Evolutionary conservation across 2,888 invertebrate species (phyloP).

Genomic region (Polymixis flavicincta): DNA sequence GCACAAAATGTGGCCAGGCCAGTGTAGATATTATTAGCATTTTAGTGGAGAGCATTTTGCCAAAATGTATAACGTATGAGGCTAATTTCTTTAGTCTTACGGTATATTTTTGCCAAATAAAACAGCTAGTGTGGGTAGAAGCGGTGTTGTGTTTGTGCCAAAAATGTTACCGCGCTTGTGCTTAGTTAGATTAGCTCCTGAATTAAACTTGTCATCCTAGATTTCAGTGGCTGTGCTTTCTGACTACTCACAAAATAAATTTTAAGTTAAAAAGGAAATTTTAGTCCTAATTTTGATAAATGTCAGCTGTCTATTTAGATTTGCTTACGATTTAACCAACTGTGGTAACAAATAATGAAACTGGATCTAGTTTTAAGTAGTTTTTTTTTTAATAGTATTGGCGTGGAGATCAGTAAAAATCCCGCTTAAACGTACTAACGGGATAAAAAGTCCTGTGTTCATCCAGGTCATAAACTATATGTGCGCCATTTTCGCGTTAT

Average conservation of each 20-base stretch:
- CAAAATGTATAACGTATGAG: slow-evolving; percentile 32
- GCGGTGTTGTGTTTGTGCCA: slow-evolving; percentile 47
- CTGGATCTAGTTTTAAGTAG: too few relatives aligned
- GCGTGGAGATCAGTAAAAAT: too few relatives aligned
- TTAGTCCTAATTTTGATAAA: not conserved
- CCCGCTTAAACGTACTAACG: too few relatives aligned
- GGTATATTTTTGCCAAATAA: slow-evolving; percentile 46
- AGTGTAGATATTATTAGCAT: slow-evolving; percentile 46
- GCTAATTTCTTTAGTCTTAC: slow-evolving; percentile 30
- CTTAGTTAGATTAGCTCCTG: slow-evolving; percentile 39
- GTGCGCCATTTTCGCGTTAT: too few relatives aligned
- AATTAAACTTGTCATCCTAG: slow-evolving; percentile 37
- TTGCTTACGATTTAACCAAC: not conserved
- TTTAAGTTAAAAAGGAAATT: too few relatives aligned
- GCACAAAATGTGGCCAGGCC: slow-evolving; percentile 18
- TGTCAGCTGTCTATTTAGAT: not conserved
- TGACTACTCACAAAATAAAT: slow-evolving; percentile 1
- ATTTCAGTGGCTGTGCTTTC: slow-evolving; percentile 23
- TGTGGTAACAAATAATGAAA: not conserved
- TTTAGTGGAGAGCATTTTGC: slow-evolving; percentile 44
- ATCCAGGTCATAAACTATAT: too few relatives aligned
- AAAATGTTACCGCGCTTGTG: slow-evolving; percentile 40
- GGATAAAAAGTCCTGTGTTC: too few relatives aligned
- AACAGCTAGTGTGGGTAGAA: slow-evolving; percentile 9
- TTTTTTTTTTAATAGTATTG: too few relatives aligned